Evolutionary conservation across 2,113 vertebrate species (phyloP).

Genomic region (Heterotis niloticus): DNA sequence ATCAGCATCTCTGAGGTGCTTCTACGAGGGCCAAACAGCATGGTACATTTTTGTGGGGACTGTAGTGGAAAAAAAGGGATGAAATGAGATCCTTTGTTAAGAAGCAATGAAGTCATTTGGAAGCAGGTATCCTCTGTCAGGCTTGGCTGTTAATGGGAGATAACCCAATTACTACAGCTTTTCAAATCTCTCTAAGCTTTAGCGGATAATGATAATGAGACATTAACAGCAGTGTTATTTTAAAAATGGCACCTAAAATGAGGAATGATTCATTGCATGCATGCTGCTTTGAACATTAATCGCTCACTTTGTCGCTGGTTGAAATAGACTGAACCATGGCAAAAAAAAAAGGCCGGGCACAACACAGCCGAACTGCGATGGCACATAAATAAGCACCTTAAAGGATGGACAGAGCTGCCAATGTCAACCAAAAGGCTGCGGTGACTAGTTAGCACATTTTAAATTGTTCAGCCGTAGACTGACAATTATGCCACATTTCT

Average conservation of each 20-base stretch:
- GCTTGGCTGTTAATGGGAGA: neutral
- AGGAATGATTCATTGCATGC: neutral
- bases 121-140: constrained; percentile 6
- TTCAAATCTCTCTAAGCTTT: neutral
- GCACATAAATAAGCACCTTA: neutral
- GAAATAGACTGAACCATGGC: neutral
- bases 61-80: neutral
- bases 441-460: constrained; percentile 1
- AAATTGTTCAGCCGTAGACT: neutral
- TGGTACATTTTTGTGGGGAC: neutral
- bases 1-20: neutral
- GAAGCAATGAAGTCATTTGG: neutral
- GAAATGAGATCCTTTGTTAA: neutral
- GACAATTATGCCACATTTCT: neutral
- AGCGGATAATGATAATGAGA: neutral
- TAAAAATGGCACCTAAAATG: neutral
- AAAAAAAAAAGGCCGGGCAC: neutral
- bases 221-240: neutral
- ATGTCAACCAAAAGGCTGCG: neutral
- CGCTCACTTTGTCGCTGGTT: neutral
- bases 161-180: neutral
- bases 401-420: neutral
- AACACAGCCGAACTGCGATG: too few relatives aligned
- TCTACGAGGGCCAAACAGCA: too few relatives aligned
- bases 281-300: neutral